These are phyloP conservation scores for Drosophila kohkoa DNA, from an alignment of 1,140 invertebrate genomes.

Conservation along the genomic window DNA sequence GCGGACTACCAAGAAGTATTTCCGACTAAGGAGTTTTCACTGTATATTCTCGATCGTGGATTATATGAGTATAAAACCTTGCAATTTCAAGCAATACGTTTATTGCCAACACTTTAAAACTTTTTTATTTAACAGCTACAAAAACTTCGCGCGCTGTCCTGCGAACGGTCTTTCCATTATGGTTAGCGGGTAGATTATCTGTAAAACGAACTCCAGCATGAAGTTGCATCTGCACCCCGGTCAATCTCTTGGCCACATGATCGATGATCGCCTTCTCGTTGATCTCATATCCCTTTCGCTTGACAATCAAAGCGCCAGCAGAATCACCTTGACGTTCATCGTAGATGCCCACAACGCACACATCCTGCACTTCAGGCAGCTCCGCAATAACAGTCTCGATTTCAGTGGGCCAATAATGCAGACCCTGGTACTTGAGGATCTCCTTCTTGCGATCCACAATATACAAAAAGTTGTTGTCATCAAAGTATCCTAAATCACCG, in stretches of 20 bases:
- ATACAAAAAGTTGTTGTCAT: conserved; percentile 88
- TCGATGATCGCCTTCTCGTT: conserved; percentile 59
- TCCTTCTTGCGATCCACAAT: conserved; percentile 91
- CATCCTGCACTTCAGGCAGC: conserved; percentile 62
- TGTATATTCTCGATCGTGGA: too few species aligned
- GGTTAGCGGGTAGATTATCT: conserved; percentile 87
- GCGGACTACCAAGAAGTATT: too few species aligned
- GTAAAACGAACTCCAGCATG: conserved; percentile 87
- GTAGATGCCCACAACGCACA: conserved; percentile 73
- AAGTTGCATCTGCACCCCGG: conserved; percentile 85
- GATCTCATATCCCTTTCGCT: conserved; percentile 40
- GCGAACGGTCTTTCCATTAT: conserved; percentile 88
- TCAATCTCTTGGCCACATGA: conserved; percentile 71
- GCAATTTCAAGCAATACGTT: too few species aligned
- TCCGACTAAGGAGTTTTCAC: too few species aligned
- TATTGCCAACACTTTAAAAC: too few species aligned
- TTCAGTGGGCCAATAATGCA: conserved; percentile 82
- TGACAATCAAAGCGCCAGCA: conserved; percentile 70
- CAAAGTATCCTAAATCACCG: conserved; percentile 90
- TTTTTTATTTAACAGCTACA: conserved; percentile 8
- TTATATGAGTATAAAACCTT: too few species aligned
- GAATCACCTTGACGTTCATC: conserved; percentile 66
- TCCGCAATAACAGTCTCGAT: conserved; percentile 67
- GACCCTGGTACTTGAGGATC: conserved; percentile 89
- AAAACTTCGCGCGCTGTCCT: conserved; percentile 84